Conservation (phyloP, 2,797 vertebrate genomes). For the Muscicapa comitata region DNA sequence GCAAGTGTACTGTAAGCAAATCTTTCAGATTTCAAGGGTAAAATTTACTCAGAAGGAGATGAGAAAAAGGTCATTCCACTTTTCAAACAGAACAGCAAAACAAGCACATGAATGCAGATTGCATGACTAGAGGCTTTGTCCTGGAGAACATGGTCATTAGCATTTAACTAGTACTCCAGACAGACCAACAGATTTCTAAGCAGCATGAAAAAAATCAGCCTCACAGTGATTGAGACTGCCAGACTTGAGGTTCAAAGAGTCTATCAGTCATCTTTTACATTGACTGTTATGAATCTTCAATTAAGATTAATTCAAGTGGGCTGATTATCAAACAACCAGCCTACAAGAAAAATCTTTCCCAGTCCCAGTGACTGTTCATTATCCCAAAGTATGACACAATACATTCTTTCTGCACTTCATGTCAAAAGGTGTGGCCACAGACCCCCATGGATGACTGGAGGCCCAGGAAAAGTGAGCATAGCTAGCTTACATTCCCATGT, state of each 20-base stretch:
- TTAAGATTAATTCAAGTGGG: not conserved
- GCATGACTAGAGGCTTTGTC: not conserved
- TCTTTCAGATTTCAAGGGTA: not conserved
- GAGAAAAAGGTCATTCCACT: not conserved
- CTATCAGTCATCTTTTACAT: not conserved
- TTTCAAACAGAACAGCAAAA: not conserved
- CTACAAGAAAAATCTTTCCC: not conserved
- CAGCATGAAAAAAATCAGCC: not conserved
- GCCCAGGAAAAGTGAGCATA: not conserved
- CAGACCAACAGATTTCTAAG: not conserved
- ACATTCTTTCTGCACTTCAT: not conserved
- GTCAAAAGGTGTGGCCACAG: not conserved
- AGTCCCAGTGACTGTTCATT: not conserved
- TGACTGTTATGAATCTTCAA: not conserved
- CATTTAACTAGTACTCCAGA: not conserved
- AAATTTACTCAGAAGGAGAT: not conserved
- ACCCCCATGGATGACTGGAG: not conserved
- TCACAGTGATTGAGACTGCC: not conserved
- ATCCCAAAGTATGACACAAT: not conserved
- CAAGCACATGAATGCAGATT: not conserved
- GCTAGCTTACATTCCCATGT: not conserved
- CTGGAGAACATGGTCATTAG: not conserved
- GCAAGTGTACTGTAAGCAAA: not conserved
- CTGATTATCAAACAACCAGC: not conserved
- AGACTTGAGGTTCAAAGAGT: not conserved